These are phyloP conservation scores for Coenonympha arcania DNA, from an alignment of 2,888 invertebrate species.

Conservation along the genomic window DNA sequence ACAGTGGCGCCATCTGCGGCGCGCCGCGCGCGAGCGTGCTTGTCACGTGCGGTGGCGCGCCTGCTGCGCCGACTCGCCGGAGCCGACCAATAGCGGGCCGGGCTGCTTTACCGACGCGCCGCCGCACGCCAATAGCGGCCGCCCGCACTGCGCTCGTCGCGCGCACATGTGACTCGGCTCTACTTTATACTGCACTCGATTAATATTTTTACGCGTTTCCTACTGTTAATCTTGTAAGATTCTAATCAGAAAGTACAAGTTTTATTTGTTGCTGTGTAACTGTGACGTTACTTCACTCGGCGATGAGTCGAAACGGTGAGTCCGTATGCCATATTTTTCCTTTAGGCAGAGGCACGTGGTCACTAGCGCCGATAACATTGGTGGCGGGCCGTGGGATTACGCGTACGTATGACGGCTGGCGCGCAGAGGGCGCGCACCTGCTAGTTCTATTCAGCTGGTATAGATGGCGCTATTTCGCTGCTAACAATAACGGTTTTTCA, in stretches of 20 bases:
- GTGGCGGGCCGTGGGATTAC: conserved; percentile 18
- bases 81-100: conserved; percentile 39
- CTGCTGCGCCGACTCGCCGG: conserved; percentile 42
- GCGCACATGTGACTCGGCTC: conserved; percentile 63
- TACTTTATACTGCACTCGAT: conserved; percentile 21
- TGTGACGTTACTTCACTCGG: conserved; percentile 28
- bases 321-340: conserved; percentile 28
- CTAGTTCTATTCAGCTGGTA: conserved; percentile 3
- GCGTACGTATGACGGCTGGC: no score
- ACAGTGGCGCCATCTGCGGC: conserved; percentile 46
- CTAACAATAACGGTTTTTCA: no score
- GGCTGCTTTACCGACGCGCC: conserved; percentile 38
- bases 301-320: conserved; percentile 60
- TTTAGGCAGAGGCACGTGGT: conserved; percentile 27
- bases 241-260: not conserved
- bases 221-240: not conserved
- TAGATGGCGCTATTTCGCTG: conserved; percentile 41
- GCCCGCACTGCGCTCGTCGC: conserved; percentile 43
- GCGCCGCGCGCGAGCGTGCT: conserved; percentile 10
- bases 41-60: conserved; percentile 27
- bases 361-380: conserved; percentile 35
- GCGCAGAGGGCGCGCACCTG: no score
- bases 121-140: conserved; percentile 45
- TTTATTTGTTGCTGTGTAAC: conserved; percentile 9
- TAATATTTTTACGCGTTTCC: conserved; percentile 24